Evolutionary conservation across 1,140 invertebrate species (phyloP), one percentile per base, ranked within the genome.

Genomic region (Aplysia californica): DNA sequence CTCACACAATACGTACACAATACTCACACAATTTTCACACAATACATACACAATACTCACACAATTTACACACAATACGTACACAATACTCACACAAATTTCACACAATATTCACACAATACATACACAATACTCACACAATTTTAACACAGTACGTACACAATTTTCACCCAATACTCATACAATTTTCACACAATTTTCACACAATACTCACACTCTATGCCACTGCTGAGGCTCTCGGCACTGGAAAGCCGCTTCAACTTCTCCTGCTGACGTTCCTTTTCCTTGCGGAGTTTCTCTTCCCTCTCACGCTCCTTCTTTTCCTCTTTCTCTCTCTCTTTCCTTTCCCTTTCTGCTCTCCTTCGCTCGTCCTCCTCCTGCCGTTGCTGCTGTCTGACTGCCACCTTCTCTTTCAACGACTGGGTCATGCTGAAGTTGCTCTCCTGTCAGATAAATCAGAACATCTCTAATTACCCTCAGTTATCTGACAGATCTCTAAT

Each of bases 221-320:
- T n/a, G 55, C 82, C 76, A 79, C 59, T 64, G 41, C 79, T 80
- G 58, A 85, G 70, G 77, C 80, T 85, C 58, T 86, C 86, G 20
- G 80, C 82, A 41, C 82, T 86, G 67, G 83, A 84, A 18, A 88
- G 73, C 5, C 83, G 76, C 50, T 83, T 80, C 36, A 86, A 68
- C 68, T 84, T 89, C 78, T 86, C 81, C 66, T 86, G 85, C 79
- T 87, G 84, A 39, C 86, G 66, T 81, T 87, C 83, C 75, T 81
- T 79, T 82, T 87, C 84, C 80, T 84, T 85, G 69, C 83, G 81
- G 50, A 87, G 41, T 77, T 87, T 86, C 50, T 86, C 83, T 38
- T 88, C 86, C 29, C 81, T 86, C 69, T 89, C 86, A 29, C 79
- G 67, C 76, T 87, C 83, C 64, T 85, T 84, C 36, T 85, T 82